phyloP scores from a whole-genome alignment of 2,113 vertebrate species.

The Rhinogobius similis region DNA sequence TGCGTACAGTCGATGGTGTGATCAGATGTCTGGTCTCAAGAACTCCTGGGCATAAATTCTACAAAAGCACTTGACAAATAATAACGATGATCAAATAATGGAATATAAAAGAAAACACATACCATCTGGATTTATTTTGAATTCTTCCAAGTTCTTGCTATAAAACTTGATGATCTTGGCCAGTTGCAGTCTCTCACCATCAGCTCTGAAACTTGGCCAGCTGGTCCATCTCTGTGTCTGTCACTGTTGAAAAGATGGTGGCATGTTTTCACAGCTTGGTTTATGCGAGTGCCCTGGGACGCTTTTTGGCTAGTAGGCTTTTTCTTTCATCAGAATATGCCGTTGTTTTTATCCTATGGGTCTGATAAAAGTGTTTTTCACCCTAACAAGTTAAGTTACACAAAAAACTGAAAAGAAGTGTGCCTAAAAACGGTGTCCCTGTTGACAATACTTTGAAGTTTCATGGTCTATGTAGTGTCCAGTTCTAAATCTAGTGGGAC shows the following conservation, averaged over 20 bases:
- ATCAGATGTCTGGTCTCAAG: constrained; percentile 1
- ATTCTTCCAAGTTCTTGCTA: constrained; percentile 9
- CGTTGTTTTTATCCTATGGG: background rate
- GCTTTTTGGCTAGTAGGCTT: background rate
- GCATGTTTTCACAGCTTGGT: constrained; percentile 16
- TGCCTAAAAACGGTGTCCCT: background rate
- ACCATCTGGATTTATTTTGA: constrained; percentile 7
- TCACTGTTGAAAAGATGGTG: constrained; percentile 16
- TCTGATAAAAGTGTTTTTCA: background rate
- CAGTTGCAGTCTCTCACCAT: constrained; percentile 9
- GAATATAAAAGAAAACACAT: constrained; percentile 9
- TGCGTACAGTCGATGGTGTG: background rate
- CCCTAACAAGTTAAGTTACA: background rate
- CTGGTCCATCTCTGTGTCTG: constrained; percentile 10
- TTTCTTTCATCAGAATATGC: background rate
- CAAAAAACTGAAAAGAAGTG: background rate
- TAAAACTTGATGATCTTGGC: constrained; percentile 13
- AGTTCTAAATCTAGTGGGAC: background rate
- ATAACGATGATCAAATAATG: background rate
- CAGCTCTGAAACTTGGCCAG: constrained; percentile 10
- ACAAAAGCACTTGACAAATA: constrained; percentile 3
- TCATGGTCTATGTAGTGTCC: too few relatives aligned
- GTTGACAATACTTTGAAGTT: background rate
- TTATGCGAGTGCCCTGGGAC: constrained; percentile 13
- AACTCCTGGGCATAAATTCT: background rate